These are phyloP conservation scores for Tromatobia lineatoria DNA, from an alignment of 2,888 invertebrate genomes.

Conservation along the genomic window DNA sequence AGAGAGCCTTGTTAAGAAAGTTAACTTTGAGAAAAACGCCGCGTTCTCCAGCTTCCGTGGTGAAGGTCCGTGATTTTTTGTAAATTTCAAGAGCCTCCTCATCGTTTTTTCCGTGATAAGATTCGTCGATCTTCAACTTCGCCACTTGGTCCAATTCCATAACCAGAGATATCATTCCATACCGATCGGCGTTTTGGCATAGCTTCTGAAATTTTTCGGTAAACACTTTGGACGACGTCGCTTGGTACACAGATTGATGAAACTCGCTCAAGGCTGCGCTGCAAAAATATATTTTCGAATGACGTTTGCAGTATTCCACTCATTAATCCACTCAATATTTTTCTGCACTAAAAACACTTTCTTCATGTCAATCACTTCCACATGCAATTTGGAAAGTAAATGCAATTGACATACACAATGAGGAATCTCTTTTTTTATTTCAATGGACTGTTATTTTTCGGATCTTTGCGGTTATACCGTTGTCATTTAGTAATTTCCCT, in stretches of 20 bases:
- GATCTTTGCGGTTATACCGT: no score
- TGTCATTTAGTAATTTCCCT: no score
- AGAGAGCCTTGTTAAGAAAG: slow-evolving; percentile 77
- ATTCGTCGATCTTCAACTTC: slow-evolving; percentile 71
- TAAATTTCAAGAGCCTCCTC: slow-evolving; percentile 72
- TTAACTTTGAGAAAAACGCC: slow-evolving; percentile 48
- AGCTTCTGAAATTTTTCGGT: slow-evolving; percentile 47
- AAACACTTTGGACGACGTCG: slow-evolving; percentile 56
- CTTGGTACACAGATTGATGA: slow-evolving; percentile 69
- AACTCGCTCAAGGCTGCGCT: slow-evolving; percentile 70
- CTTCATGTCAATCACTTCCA: no score
- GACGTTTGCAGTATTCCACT: background rate
- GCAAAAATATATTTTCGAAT: slow-evolving; percentile 19
- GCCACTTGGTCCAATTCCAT: slow-evolving; percentile 71
- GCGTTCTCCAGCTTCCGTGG: slow-evolving; percentile 31
- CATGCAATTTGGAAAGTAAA: no score
- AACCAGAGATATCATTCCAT: slow-evolving; percentile 77
- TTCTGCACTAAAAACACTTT: no score
- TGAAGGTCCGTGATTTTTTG: slow-evolving; percentile 52
- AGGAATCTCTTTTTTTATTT: no score
- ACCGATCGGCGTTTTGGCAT: slow-evolving; percentile 68
- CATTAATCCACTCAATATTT: no score
- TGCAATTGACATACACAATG: no score
- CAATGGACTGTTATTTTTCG: no score
- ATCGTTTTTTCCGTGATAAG: slow-evolving; percentile 76